A percentile compares a stretch with the other conserved stretches of the same genome.
Evolutionary conservation across 2,113 vertebrate genomes (phyloP).

Genomic region (Ptilonorhynchus violaceus): DNA sequence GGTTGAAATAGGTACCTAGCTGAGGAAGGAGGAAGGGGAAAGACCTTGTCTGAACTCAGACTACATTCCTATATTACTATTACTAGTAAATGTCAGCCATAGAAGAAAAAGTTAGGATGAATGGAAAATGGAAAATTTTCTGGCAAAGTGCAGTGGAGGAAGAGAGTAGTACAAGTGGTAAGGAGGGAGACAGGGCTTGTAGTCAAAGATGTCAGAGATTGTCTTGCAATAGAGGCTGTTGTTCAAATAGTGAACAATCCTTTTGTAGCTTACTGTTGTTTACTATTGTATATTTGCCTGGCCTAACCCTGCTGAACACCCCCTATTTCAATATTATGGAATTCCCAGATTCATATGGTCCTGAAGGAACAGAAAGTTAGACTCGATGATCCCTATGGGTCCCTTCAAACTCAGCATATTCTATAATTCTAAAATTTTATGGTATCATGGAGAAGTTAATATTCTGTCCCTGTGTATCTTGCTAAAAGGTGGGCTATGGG

Average conservation of each 20-base stretch:
- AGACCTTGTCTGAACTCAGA: background rate
- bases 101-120: background rate
- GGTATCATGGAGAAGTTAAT: background rate
- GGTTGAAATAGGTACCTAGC: background rate
- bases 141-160: background rate
- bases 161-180: background rate
- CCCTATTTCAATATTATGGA: background rate
- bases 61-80: background rate
- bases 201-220: background rate
- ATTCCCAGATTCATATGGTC: background rate
- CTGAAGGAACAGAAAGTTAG: background rate
- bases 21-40: background rate
- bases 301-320: background rate
- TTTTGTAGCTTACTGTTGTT: background rate
- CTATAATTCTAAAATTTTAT: background rate
- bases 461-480: background rate
- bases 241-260: background rate
- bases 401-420: background rate
- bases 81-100: background rate
- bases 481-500: background rate
- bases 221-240: background rate
- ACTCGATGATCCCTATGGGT: fast-evolving
- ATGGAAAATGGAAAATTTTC: background rate
- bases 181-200: background rate
- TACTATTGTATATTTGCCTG: background rate